These are phyloP conservation scores for Odocoileus hemionus DNA, from an alignment of 2,113 vertebrate genomes.

Conservation along the genomic window DNA sequence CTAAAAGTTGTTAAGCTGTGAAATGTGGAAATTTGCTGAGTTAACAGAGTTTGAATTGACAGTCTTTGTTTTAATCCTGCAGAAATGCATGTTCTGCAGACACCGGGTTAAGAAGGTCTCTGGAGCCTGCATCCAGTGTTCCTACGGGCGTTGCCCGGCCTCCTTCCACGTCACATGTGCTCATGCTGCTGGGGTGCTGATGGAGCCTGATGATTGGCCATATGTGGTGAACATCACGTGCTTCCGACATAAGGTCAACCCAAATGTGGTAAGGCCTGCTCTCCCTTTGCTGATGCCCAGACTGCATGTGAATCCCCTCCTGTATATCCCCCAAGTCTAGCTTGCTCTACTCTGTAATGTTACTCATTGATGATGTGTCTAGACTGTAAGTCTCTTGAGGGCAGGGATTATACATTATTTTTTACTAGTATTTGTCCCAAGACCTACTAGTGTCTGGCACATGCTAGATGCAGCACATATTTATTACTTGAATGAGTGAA, in stretches of 20 bases:
- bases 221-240: conserved; percentile 95
- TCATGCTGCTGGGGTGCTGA: conserved; percentile 92
- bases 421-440: not conserved
- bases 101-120: conserved; percentile 87
- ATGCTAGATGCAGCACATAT: not conserved
- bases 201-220: conserved; percentile 96
- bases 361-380: not conserved
- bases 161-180: conserved; percentile 98
- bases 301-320: not conserved
- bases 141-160: conserved; percentile 90
- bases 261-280: conserved; percentile 85
- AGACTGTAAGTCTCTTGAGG: not conserved
- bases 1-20: conserved; percentile 13
- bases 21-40: not conserved
- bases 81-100: conserved; percentile 96
- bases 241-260: conserved; percentile 90
- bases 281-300: not conserved
- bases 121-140: conserved; percentile 96
- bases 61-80: conserved; percentile 61
- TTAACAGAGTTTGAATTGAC: not conserved
- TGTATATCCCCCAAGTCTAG: not conserved
- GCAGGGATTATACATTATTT: not conserved
- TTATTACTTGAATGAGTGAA: not conserved
- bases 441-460: not conserved
- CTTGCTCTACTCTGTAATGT: not conserved